phyloP scores from a whole-genome alignment of 2,113 vertebrate genomes.

The Hippocampus mohnikei region DNA sequence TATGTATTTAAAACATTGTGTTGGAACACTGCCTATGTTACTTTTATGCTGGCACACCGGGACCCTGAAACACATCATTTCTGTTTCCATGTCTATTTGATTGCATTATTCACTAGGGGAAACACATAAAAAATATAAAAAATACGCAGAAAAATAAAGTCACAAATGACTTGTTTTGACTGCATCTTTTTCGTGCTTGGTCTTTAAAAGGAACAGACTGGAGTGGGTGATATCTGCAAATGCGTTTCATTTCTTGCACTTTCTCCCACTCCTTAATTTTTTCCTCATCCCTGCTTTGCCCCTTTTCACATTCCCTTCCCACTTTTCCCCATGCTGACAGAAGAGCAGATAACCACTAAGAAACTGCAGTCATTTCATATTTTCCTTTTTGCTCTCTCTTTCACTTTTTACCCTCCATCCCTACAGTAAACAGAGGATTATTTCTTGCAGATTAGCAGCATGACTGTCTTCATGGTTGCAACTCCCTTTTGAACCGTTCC shows the following conservation, averaged over 20 bases:
- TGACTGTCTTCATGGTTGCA: constrained; percentile 5
- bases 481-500: background rate
- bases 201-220: background rate
- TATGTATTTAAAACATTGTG: too few species aligned
- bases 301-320: constrained; percentile 24
- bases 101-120: background rate
- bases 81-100: background rate
- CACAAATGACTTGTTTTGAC: background rate
- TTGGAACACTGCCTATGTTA: too few species aligned
- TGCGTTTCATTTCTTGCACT: background rate
- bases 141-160: too few species aligned
- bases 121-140: too few species aligned
- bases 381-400: background rate
- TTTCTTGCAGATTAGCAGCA: constrained; percentile 28
- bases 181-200: background rate
- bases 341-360: constrained; percentile 13
- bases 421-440: constrained; percentile 22
- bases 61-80: too few species aligned
- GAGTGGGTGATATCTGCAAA: background rate
- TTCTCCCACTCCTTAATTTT: background rate
- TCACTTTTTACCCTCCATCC: constrained; percentile 8
- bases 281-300: constrained; percentile 1
- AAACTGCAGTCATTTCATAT: constrained; percentile 10
- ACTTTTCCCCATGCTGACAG: constrained; percentile 3
- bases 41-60: background rate